Conservation (phyloP, 2,888 invertebrate species). For the Aquatica leii region DNA sequence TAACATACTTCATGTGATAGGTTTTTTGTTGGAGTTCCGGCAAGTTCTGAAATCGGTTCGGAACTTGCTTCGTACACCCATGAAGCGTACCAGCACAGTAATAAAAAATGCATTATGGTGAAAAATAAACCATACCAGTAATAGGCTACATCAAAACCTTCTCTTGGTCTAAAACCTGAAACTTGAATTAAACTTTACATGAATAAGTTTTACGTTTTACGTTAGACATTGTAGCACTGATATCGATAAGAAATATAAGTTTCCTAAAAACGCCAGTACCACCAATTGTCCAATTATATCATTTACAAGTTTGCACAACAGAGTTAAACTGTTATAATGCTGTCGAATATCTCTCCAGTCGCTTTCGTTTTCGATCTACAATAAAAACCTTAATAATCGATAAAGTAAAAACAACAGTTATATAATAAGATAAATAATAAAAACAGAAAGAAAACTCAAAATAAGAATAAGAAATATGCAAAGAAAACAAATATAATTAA, state of each 20-base stretch:
- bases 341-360: conserved; percentile 26
- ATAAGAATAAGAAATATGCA: too few species aligned
- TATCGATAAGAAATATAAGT: conserved; percentile 32
- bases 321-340: conserved; percentile 25
- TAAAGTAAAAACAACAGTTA: not conserved
- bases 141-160: conserved; percentile 20
- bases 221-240: conserved; percentile 25
- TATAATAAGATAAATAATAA: too few species aligned
- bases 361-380: conserved; percentile 16
- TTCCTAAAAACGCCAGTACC: conserved; percentile 30
- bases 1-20: conserved; percentile 26
- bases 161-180: conserved; percentile 15
- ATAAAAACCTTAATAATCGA: not conserved
- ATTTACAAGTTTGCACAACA: conserved; percentile 29
- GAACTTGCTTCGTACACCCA: conserved; percentile 36
- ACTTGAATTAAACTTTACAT: not conserved
- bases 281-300: conserved; percentile 24
- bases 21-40: conserved; percentile 22
- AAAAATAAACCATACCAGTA: conserved; percentile 23
- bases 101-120: conserved; percentile 28
- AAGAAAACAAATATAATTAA: too few species aligned
- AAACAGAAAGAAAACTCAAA: too few species aligned
- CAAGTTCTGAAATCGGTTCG: conserved; percentile 23
- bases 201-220: conserved; percentile 14
- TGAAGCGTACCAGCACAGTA: conserved; percentile 30